Base-by-base conservation (phyloP, 2,888 invertebrate species). In the Hirtodrosophila trivittata region DNA sequence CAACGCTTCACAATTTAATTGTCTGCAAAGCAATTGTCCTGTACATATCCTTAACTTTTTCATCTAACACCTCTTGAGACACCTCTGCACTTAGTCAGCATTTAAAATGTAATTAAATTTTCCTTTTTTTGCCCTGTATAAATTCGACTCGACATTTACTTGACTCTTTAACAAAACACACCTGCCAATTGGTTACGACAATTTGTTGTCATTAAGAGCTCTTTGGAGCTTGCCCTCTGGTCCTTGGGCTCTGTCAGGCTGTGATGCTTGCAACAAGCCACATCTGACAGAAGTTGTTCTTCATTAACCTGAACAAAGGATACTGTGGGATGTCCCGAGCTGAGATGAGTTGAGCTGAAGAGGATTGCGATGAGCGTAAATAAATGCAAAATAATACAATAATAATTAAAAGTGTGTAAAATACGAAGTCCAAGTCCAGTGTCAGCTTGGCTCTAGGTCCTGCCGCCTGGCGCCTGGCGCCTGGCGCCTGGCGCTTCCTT, bases 361-460 rank as follows among this genome's bases (percentile, higher is more conserved):
- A 28, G 13, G 60, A 26, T 37, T 39, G 71, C 60, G 39, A 47
- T 50, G 72, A 42, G 64, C 70, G 81, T 77, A 71, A 84, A 80
- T 78, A 82, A 85, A 78, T 82, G 86, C 65, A 85, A 85, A 82
- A 75, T 81, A 81, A 83, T 78, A 75, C 70, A 85, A 82, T 85
- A 82, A 78, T 85, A 70, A 75, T 81, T 75, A 75, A 85, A 75
- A 70, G 66, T 51, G 67, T 56, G 66, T 60, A 55, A 69, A 82
- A 66, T 66, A 45, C 59, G 32, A 43, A 32, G 41, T n/a, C n/a
- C n/a, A n/a, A n/a, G n/a, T n/a, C n/a, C n/a, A n/a, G n/a, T n/a
- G n/a, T n/a, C n/a, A n/a, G n/a, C n/a, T n/a, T n/a, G n/a, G n/a
- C n/a, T n/a, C n/a, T n/a, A n/a, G n/a, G n/a, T n/a, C n/a, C n/a